Evolutionary conservation across 1,140 invertebrate genomes (phyloP).

Genomic region (Zelostemma sp.): DNA sequence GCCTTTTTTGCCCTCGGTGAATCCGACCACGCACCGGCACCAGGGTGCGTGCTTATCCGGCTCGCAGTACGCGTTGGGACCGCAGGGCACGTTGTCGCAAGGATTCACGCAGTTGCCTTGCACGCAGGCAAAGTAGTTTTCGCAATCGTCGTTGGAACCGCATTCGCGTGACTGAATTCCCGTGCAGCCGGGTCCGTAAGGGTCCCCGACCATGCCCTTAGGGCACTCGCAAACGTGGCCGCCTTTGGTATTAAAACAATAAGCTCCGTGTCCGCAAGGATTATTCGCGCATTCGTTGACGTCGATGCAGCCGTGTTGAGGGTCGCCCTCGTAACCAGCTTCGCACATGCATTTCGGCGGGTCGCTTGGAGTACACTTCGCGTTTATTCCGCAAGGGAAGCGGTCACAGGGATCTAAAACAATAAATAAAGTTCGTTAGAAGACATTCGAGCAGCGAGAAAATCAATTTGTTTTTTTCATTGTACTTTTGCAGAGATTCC

Average conservation of each 20-base stretch:
- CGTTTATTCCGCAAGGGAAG: slow-evolving; percentile 92
- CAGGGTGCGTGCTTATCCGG: slow-evolving; percentile 89
- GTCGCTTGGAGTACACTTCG: slow-evolving; percentile 90
- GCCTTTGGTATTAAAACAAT: slow-evolving; percentile 88
- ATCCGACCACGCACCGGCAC: slow-evolving; percentile 89
- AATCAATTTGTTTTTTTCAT: background rate
- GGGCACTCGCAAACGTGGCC: slow-evolving; percentile 88
- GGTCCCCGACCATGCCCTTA: slow-evolving; percentile 83
- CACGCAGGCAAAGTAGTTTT: slow-evolving; percentile 82
- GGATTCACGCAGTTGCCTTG: slow-evolving; percentile 85
- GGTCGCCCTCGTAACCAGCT: slow-evolving; percentile 86
- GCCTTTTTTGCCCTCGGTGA: slow-evolving; percentile 79
- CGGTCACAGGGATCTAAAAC: slow-evolving; percentile 80
- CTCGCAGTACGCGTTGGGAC: slow-evolving; percentile 87
- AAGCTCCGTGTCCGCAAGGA: slow-evolving; percentile 87
- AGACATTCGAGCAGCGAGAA: background rate
- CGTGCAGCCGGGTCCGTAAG: slow-evolving; percentile 85
- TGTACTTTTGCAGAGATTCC: slow-evolving; percentile 85
- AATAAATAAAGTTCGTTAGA: too few species aligned
- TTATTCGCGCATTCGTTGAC: slow-evolving; percentile 84
- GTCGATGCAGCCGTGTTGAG: slow-evolving; percentile 84
- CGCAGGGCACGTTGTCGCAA: slow-evolving; percentile 83
- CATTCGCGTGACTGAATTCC: slow-evolving; percentile 74
- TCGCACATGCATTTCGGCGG: slow-evolving; percentile 90
- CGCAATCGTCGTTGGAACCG: slow-evolving; percentile 80